Evolutionary conservation across 2,888 invertebrate genomes (phyloP).

Genomic region (Ganaspis brasiliensis): DNA sequence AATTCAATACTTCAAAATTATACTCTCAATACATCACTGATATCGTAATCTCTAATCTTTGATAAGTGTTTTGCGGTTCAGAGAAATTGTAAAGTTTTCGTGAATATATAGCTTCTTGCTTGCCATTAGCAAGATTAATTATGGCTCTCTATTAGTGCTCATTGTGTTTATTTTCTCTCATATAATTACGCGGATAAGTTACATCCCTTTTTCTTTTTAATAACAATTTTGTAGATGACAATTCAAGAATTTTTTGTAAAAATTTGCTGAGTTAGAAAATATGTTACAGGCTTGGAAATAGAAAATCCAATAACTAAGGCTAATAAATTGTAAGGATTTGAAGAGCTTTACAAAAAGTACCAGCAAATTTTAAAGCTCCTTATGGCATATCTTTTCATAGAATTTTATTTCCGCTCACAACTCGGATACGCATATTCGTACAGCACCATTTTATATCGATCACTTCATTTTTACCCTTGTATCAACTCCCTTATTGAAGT

Average conservation of each 20-base stretch:
- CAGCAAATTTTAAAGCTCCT: not conserved
- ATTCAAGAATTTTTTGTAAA: too few species aligned
- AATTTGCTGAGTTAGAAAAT: too few species aligned
- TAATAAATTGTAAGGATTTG: not conserved
- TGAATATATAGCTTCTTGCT: conserved; percentile 32
- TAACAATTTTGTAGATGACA: not conserved
- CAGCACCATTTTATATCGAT: conserved; percentile 17
- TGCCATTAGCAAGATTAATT: conserved; percentile 29
- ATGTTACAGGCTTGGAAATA: too few species aligned
- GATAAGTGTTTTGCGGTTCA: conserved; percentile 18
- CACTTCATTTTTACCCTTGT: conserved; percentile 36
- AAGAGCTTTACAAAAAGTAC: not conserved
- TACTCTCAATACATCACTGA: conserved; percentile 20
- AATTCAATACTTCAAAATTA: conserved; percentile 19
- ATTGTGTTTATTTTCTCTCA: conserved; percentile 3
- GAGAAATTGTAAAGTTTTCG: conserved; percentile 37
- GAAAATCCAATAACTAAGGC: not conserved
- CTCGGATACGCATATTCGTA: conserved; percentile 6
- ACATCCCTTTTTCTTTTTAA: not conserved
- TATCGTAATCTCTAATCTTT: conserved; percentile 24
- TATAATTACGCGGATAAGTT: not conserved
- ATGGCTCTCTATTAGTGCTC: conserved; percentile 13
- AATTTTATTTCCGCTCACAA: not conserved
- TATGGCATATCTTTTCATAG: not conserved
- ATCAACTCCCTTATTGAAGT: conserved; percentile 25